Evolutionary conservation across 2,888 invertebrate species (phyloP).

Genomic region (Pollenia labialis): DNA sequence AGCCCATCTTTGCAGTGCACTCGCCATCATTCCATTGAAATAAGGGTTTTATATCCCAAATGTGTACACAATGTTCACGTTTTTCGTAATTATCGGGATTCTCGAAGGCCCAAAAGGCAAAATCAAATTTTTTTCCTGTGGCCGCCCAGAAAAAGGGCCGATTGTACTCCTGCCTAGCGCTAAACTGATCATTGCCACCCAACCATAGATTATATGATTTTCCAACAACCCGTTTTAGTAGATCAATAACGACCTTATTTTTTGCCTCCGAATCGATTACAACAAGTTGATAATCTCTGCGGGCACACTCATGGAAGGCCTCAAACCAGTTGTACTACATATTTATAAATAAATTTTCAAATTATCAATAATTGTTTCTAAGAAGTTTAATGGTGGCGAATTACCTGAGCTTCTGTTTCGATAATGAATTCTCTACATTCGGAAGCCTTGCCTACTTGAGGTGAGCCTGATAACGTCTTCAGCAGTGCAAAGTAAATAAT

Average conservation of each 20-base stretch:
- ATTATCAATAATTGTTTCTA: neutral
- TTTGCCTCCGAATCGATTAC: conserved; percentile 35
- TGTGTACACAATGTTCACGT: conserved; percentile 43
- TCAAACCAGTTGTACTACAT: conserved; percentile 55
- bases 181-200: conserved; percentile 49
- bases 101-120: neutral
- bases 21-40: conserved; percentile 45
- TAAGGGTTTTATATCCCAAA: neutral
- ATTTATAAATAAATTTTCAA: neutral
- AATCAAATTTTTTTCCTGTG: conserved; percentile 28
- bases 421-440: too few species aligned
- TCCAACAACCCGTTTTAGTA: conserved; percentile 24
- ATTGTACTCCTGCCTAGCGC: neutral
- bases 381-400: too few species aligned
- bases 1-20: conserved; percentile 25
- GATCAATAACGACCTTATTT: neutral
- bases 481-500: too few species aligned
- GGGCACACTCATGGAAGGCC: conserved; percentile 47
- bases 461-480: too few species aligned
- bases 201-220: conserved; percentile 40
- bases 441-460: too few species aligned
- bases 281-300: conserved; percentile 36
- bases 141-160: conserved; percentile 46
- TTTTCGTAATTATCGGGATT: conserved; percentile 5
- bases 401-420: too few species aligned